These are phyloP conservation scores for Merodon equestris DNA, from an alignment of 2,888 invertebrate species.

Conservation along the genomic window DNA sequence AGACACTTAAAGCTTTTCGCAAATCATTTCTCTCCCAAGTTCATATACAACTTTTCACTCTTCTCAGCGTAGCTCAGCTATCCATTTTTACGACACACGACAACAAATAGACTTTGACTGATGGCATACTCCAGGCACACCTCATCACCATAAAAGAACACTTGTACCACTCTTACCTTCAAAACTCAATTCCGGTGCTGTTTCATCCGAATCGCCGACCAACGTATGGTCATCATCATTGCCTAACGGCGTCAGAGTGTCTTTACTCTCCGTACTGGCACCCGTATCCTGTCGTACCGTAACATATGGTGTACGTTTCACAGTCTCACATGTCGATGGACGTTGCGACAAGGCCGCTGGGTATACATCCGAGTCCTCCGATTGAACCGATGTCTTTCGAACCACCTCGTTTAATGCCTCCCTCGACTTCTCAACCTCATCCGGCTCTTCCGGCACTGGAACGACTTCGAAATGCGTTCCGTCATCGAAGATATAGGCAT, in stretches of 20 bases:
- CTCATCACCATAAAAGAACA: no score
- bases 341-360: slow-evolving; percentile 74
- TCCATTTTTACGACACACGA: no score
- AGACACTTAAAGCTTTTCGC: no score
- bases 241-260: slow-evolving; percentile 78
- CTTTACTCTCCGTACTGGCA: slow-evolving; percentile 79
- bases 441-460: slow-evolving; percentile 84
- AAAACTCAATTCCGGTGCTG: slow-evolving; percentile 76
- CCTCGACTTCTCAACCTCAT: slow-evolving; percentile 79
- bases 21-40: no score
- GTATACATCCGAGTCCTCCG: slow-evolving; percentile 78
- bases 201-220: slow-evolving; percentile 76
- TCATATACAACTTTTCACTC: no score
- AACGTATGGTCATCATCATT: slow-evolving; percentile 77
- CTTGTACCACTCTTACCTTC: slow-evolving; percentile 75
- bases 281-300: slow-evolving; percentile 78
- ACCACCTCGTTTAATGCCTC: slow-evolving; percentile 77
- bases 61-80: no score
- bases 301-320: slow-evolving; percentile 77
- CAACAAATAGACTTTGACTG: no score
- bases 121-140: no score
- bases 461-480: slow-evolving; percentile 84
- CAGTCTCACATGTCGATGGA: slow-evolving; percentile 76
- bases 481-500: slow-evolving; percentile 82
- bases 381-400: slow-evolving; percentile 77